Base-by-base conservation (phyloP, 2,113 vertebrate species). In the Elanoides forficatus region DNA sequence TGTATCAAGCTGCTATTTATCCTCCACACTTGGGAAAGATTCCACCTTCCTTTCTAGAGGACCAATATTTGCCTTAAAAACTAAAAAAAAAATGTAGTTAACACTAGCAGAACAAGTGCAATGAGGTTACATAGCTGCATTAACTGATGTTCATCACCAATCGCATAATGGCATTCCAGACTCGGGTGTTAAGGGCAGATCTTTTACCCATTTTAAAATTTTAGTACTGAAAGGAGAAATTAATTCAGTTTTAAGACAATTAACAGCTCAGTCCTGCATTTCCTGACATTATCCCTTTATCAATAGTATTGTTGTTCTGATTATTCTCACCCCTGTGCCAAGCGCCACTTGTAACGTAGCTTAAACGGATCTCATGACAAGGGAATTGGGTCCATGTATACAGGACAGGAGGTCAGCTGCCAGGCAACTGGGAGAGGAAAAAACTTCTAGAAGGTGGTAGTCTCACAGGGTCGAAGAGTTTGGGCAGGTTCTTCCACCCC, bases 171-270 rank as follows among this genome's bases (percentile, higher is more conserved):
- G 47, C 66, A 89, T 82, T 92, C 53, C 78, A 75, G 43, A 65
- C 32, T 59, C 66, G 15, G 23, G 15, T 50, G 34, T 63, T 68
- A 87, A 53, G 70, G 23, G 43, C 32, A 92, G 60, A 60, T 91
- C 48, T 90, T 97, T 67, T 26, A 88, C n/a, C n/a, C 48, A 18
- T 87, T 91, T 91, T 36, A 66, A 84, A 81, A 79, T 82, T 60
- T 85, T 45, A 48, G 2, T 20, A 72, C 19, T 76, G 16, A 88
- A 93, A 89, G 42, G 62, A 95, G 66, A 95, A 94, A 95, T 91
- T 80, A 89, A 85, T 94, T 84, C 84, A 38, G 48, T 62, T 97
- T 95, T 93, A 90, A 89, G 73, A 75, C 70, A 95, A 91, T 72
- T 74, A 91, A 79, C 72, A 93, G 76, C 29, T 91, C 70, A 62